Base-by-base conservation (phyloP, 2,797 vertebrate genomes). In the Numenius phaeopus region DNA sequence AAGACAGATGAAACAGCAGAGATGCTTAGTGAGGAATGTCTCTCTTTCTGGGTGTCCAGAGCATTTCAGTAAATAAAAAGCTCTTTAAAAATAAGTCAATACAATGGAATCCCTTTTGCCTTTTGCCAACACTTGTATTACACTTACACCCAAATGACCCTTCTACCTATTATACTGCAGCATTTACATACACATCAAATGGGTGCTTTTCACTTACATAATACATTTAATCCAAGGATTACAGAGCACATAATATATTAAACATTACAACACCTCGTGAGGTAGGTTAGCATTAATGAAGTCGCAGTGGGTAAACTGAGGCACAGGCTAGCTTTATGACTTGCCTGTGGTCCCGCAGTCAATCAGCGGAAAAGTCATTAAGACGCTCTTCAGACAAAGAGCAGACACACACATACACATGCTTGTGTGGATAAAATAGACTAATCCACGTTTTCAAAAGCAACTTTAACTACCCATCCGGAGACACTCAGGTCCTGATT, bases 21-120 rank as follows among this genome's bases (percentile, higher is more conserved):
- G 79, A 79, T 94, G 90, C 97, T 97, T 91, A 95, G 92, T 42
- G 91, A 96, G 89, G 94, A 96, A 96, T 72, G 79, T 91, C 95
- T 94, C 90, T 89, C 92, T 70, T 97, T 97, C 97, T 92, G 95
- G 89, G 94, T 95, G 96, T 97, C 95, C 96, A 95, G 94, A 97
- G 92, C 94, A 95, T 94, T 91, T 94, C 92, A 94, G 94, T 96
- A 97, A 95, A 96, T 96, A 97, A 95, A 96, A 97, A 96, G 92
- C 94, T 76, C 95, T 96, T 97, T 97, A 96, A 97, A 96, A 97
- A 96, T 96, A 97, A 96, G 94, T 95, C 96, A 97, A 92, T 96
- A 94, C 89, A 95, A 96, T 94, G 94, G 96, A 97, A 97, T 96
- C 89, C 89, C 94, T 95, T 96, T 96, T 95, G 94, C 83, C 92